Evolutionary conservation across 2,888 invertebrate species (phyloP), one percentile per base, ranked within the genome.

Genomic region (Drosophila pseudotalamancana): DNA sequence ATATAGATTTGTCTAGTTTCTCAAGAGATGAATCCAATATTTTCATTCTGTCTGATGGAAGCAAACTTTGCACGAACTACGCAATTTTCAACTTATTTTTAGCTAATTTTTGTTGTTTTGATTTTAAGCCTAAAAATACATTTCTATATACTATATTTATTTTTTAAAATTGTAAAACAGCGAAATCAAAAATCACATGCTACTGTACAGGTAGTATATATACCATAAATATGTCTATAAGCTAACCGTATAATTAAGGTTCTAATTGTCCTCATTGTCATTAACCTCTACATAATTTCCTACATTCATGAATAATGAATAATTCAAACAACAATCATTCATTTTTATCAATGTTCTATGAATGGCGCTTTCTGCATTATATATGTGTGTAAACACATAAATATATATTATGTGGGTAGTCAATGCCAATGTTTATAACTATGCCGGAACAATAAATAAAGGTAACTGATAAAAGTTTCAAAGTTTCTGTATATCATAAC

Each of bases 11-110:
- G 43, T 46, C 43, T 68, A 25, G 8, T n/a, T 31, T 29, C 21
- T 29, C n/a, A 16, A 42, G 16, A 29, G 46, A 27, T 43, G 27
- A 23, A 66, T 37, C 46, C 35, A 37, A 53, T 37, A 34, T 59
- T 12, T 37, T 50, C 4, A 25, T 46, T 14, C 19, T 69, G 32
- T 62, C 39, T 61, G 23, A 31, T 35, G 16, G 29, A 49, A 48
- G 39, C 45, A 77, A 73, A 70, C 57, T 56, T 77, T 80, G 81
- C 23, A 54, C 65, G 77, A 66, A 40, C 79, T 72, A 72, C 76
- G 83, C 76, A 74, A 82, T 65, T 62, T 62, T 45, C 4, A 23
- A 14, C 40, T 53, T 78, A 82, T 78, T 83, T 78, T 72, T 79
- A 72, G 80, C 39, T 11, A 18, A 42, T 56, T 53, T 66, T 53